A percentile compares a stretch with the other conserved stretches of the same genome.
Conservation (phyloP, 2,113 vertebrate genomes). For the Chrysemys picta region DNA sequence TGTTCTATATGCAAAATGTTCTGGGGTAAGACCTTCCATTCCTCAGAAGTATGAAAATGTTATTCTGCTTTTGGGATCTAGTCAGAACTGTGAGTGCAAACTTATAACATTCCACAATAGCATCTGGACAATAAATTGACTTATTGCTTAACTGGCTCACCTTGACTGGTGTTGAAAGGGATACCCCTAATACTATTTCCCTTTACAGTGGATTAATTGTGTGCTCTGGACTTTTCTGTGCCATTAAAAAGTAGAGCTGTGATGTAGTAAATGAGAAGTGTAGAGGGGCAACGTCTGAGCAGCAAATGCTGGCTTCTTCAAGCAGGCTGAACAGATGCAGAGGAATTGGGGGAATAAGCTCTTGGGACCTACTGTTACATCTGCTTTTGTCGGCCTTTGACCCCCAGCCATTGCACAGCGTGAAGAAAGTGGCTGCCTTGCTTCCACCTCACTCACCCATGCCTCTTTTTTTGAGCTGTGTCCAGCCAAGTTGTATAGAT, state of each 20-base stretch:
- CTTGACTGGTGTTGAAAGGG: not conserved
- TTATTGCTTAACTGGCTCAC: not conserved
- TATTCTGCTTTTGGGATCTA: not conserved
- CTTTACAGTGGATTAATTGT: not conserved
- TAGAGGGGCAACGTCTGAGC: not conserved
- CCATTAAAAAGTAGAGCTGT: not conserved
- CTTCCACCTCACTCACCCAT: not conserved
- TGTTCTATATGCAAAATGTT: not conserved
- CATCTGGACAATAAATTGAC: fast-evolving
- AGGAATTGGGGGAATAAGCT: fast-evolving
- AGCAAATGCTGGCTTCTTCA: not conserved
- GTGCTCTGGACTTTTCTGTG: not conserved
- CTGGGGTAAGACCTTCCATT: not conserved
- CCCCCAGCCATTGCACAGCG: not conserved
- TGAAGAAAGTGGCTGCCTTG: not conserved
- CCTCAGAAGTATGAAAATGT: not conserved
- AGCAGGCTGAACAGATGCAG: not conserved
- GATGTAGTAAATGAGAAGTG: not conserved
- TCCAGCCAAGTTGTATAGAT: not conserved
- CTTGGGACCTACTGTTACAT: not conserved
- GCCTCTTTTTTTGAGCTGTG: not conserved
- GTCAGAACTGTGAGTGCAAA: not conserved
- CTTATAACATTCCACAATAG: not conserved
- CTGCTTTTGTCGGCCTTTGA: not conserved
- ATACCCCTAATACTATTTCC: not conserved